phyloP scores from a whole-genome alignment of 2,113 vertebrate species.

The Bucco capensis region DNA sequence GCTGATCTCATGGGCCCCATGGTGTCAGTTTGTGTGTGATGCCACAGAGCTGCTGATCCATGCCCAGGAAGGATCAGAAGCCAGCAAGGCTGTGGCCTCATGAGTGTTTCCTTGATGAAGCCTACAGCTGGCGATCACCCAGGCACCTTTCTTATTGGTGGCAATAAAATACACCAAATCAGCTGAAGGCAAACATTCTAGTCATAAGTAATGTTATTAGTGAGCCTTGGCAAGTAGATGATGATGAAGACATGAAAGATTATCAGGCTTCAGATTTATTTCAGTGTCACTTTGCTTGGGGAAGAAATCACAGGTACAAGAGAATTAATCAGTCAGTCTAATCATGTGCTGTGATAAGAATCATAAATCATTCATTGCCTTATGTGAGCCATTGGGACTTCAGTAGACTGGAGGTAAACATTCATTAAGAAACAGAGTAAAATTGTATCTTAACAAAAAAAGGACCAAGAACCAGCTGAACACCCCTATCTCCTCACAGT shows the following conservation, averaged over 20 bases:
- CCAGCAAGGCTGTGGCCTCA: neutral
- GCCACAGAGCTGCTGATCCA: neutral
- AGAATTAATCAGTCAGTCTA: neutral
- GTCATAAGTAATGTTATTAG: neutral
- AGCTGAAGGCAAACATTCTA: neutral
- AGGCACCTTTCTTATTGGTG: neutral
- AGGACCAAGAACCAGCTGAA: neutral
- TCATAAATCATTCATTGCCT: neutral
- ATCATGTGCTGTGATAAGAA: neutral
- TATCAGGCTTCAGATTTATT: neutral
- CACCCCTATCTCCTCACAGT: neutral
- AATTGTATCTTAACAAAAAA: neutral
- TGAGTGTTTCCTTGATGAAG: neutral
- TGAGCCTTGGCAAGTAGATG: neutral
- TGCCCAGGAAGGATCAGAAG: neutral
- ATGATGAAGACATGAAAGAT: neutral
- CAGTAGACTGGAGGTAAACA: neutral
- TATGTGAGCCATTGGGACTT: neutral
- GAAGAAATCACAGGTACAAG: neutral
- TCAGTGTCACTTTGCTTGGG: neutral
- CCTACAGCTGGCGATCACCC: neutral
- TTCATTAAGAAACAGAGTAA: too few relatives aligned
- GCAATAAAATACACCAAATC: neutral
- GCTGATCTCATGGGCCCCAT: accelerated
- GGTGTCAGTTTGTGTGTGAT: accelerated